Percentiles rank a stretch among this genome's conserved stretches.
These are phyloP conservation scores for Drosophila anomalata DNA, from an alignment of 2,888 invertebrate species.

Conservation along the genomic window DNA sequence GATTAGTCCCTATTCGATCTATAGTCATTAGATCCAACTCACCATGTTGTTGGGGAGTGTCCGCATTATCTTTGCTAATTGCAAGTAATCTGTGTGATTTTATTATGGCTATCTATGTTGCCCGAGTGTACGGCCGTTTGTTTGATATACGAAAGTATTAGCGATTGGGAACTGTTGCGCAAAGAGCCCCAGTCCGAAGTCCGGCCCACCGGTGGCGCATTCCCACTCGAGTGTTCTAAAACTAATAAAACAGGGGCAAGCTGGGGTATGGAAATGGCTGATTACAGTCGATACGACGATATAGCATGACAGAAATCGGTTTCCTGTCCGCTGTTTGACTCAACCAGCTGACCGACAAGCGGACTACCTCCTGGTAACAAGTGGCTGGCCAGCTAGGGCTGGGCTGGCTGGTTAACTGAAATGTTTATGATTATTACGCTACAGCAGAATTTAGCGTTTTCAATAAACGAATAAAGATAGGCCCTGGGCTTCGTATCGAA, in stretches of 20 bases:
- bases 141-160: slow-evolving; percentile 18
- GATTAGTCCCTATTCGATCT: too few species aligned
- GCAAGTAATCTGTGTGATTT: slow-evolving; percentile 25
- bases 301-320: slow-evolving; percentile 43
- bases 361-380: slow-evolving; percentile 34
- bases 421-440: slow-evolving; percentile 42
- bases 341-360: slow-evolving; percentile 1
- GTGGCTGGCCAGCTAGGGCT: not conserved
- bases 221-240: slow-evolving; percentile 27
- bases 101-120: slow-evolving; percentile 15
- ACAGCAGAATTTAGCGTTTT: slow-evolving; percentile 24
- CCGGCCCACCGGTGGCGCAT: slow-evolving; percentile 33
- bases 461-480: slow-evolving; percentile 48
- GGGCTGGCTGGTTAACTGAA: slow-evolving; percentile 13
- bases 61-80: slow-evolving; percentile 24
- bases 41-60: slow-evolving; percentile 4
- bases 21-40: not conserved
- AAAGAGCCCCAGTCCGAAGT: slow-evolving; percentile 51
- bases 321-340: slow-evolving; percentile 21
- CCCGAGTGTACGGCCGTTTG: slow-evolving; percentile 11
- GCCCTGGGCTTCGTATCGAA: not conserved
- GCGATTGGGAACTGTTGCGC: slow-evolving; percentile 18
- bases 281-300: slow-evolving; percentile 49
- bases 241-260: slow-evolving; percentile 30
- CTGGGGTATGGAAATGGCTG: slow-evolving; percentile 33